Base-by-base conservation (phyloP, 2,888 invertebrate species). In the Thereva unica region DNA sequence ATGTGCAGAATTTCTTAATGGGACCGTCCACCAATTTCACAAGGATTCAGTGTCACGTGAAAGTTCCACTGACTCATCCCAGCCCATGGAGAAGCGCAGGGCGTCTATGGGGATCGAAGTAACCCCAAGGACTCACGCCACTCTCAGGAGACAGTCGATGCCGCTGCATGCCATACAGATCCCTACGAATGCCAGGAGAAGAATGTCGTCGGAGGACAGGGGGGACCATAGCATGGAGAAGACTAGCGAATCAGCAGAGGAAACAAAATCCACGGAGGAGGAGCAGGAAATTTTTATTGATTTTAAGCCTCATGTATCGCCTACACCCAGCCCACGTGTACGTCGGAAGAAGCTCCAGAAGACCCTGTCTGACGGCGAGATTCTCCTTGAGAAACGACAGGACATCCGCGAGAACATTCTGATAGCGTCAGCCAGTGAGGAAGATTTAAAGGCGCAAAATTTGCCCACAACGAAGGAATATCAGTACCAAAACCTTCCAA, bases 241-340 rank as follows among this genome's bases (percentile, higher is more conserved):
- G 9, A 7, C 7, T 12, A 65, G 56, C 23, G 70, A 72, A 10
- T 72, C 73, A 37, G 72, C 72, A 9, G 73, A 75, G 4, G 73
- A 73, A 1, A 73, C 12, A 5, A 8, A 23, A 41, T 3, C 68
- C 2, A 68, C 64, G 71, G 85, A 87, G 72, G 87, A 87, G 74
- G 89, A 89, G 77, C 86, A 87, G 73, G 93, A 93, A 81, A 93
- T 93, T 66, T 89, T 93, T 70, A 93, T 93, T 71, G 91, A 93
- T 77, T 93, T 93, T 77, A 92, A 93, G 80, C 93, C 93, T 5
- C 85, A 87, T 70, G 82, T 87, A 9, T 87, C 89, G 12, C 87
- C 88, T 63, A 86, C 86, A 61, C 86, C 86, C 63, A 85, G 86
- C 68, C 84, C 85, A 41, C 83, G 83, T 76, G 75, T 77, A 71